Conservation (phyloP, 2,113 vertebrate genomes). For the Dryoscopus gambensis region DNA sequence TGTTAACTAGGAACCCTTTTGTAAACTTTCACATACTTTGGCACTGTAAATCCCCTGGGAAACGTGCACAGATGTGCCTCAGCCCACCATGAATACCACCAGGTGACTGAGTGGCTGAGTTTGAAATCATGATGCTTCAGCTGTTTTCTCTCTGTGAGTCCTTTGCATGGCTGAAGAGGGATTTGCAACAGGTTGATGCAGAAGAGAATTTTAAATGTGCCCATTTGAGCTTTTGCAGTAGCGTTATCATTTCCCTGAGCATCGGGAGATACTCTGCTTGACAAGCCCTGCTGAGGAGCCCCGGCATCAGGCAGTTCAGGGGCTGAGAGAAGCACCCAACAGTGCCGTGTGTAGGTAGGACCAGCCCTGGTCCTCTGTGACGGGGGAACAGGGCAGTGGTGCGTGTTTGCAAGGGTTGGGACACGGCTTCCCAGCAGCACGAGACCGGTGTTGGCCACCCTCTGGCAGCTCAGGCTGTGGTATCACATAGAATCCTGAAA, state of each 20-base stretch:
- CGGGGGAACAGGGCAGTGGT: background rate
- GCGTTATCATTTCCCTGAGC: fast-evolving
- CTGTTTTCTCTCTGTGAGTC: background rate
- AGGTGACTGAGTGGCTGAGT: background rate
- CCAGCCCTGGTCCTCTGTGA: background rate
- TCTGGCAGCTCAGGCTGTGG: background rate
- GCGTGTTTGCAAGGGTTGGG: background rate
- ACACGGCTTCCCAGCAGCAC: background rate
- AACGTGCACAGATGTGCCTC: background rate
- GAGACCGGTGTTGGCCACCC: background rate
- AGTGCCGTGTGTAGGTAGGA: background rate
- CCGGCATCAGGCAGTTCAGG: background rate
- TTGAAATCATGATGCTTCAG: background rate
- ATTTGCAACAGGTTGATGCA: background rate
- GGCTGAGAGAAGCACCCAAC: background rate
- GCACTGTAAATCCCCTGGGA: background rate
- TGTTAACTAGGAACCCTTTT: background rate
- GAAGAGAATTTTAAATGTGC: background rate
- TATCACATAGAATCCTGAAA: background rate
- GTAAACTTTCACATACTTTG: background rate
- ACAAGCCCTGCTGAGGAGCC: background rate
- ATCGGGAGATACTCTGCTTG: background rate
- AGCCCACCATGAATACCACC: background rate
- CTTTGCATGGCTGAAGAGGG: background rate
- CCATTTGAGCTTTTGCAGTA: background rate